These are phyloP conservation scores for Erebia palarica DNA, from an alignment of 2,888 invertebrate species.

Conservation along the genomic window DNA sequence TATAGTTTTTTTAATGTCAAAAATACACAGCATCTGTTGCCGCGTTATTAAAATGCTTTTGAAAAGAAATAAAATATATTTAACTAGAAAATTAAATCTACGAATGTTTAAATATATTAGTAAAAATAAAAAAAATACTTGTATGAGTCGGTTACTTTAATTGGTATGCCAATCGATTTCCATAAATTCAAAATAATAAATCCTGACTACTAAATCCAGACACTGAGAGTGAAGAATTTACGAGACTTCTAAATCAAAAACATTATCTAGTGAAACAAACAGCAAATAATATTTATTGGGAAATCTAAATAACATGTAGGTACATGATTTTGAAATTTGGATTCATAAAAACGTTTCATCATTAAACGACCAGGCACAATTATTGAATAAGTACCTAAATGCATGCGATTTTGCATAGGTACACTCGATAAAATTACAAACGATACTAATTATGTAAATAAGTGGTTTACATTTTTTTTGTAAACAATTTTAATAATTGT, in stretches of 20 bases:
- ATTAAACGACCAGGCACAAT: neutral
- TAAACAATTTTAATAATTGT: neutral
- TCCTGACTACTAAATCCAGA: too few species aligned
- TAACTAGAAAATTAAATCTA: neutral
- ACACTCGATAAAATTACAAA: constrained; percentile 1
- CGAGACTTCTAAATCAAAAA: too few species aligned
- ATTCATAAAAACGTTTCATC: neutral
- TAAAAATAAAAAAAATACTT: neutral
- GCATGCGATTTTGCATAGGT: neutral
- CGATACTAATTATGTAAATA: neutral
- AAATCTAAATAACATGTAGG: neutral
- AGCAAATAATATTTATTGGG: neutral
- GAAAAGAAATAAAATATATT: neutral
- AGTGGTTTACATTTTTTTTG: neutral
- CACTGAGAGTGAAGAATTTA: too few species aligned
- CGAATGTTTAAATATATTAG: neutral
- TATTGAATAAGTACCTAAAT: neutral
- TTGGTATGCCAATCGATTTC: too few species aligned
- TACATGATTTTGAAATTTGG: neutral
- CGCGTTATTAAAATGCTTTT: neutral
- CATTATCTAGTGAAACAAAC: too few species aligned
- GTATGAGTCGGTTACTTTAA: too few species aligned
- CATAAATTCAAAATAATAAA: too few species aligned
- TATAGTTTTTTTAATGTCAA: constrained; percentile 50
- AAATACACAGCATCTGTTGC: constrained; percentile 2